Conservation (phyloP, 2,888 invertebrate genomes). For the Mellilla xanthometata region DNA sequence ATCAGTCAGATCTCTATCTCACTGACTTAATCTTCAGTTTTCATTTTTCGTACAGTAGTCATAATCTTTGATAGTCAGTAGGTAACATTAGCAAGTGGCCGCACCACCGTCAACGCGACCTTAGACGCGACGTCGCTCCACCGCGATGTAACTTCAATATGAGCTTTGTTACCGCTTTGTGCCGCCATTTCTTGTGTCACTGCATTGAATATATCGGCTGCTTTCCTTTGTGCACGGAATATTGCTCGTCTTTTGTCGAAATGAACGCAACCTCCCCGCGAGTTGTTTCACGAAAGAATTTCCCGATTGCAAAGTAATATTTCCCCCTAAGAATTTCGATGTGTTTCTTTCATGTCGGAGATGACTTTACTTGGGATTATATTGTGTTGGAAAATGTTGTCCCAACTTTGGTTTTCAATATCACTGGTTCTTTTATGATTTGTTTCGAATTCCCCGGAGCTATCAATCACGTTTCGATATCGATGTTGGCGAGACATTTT, state of each 20-base stretch:
- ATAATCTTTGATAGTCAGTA: too few species aligned
- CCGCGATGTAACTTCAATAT: slow-evolving; percentile 70
- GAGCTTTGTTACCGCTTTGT: slow-evolving; percentile 79
- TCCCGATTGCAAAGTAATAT: slow-evolving; percentile 82
- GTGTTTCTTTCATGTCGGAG: slow-evolving; percentile 78
- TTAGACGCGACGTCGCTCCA: slow-evolving; percentile 19
- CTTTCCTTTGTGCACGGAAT: slow-evolving; percentile 80
- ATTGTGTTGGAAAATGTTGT: slow-evolving; percentile 67
- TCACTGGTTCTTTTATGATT: slow-evolving; percentile 42
- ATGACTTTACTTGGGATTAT: slow-evolving; percentile 76
- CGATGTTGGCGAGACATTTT: too few species aligned
- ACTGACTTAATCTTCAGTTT: too few species aligned
- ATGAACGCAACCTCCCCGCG: slow-evolving; percentile 79
- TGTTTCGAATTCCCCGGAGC: slow-evolving; percentile 34
- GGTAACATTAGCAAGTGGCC: too few species aligned
- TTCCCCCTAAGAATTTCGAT: slow-evolving; percentile 80
- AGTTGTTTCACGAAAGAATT: slow-evolving; percentile 80
- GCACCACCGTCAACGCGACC: neutral
- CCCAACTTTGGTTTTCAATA: slow-evolving; percentile 59
- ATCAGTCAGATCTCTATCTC: too few species aligned
- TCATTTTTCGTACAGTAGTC: too few species aligned
- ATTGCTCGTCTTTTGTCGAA: slow-evolving; percentile 81
- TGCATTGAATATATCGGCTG: slow-evolving; percentile 82
- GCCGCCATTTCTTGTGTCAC: slow-evolving; percentile 80
- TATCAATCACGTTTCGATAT: slow-evolving; percentile 40